A percentile compares a stretch with the other conserved stretches of the same genome.
Evolutionary conservation across 2,888 invertebrate species (phyloP).

Genomic region (Trileptium ribeirensis): DNA sequence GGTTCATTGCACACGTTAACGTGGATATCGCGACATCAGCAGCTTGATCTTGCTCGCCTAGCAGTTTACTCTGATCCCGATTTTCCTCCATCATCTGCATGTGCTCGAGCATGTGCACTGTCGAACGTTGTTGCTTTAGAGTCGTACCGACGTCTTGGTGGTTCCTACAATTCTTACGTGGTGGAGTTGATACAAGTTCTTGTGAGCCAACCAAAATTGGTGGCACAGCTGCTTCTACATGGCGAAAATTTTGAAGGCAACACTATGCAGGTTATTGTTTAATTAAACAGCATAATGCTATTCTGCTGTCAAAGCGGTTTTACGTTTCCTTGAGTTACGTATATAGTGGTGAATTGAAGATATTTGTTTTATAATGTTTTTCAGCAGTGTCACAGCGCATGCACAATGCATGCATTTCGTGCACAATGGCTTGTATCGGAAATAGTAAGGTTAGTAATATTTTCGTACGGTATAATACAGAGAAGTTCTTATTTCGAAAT

Average conservation of each 20-base stretch:
- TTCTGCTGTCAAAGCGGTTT: too few species aligned
- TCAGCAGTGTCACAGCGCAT: too few species aligned
- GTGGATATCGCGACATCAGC: conserved; percentile 80
- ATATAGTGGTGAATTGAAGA: too few species aligned
- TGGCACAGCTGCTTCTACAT: conserved; percentile 64
- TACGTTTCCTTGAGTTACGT: too few species aligned
- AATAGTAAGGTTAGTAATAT: too few species aligned
- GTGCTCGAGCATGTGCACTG: conserved; percentile 63
- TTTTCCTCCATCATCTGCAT: conserved; percentile 68
- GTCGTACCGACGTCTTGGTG: conserved; percentile 66
- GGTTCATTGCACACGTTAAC: conserved; percentile 56
- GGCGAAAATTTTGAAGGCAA: conserved; percentile 57
- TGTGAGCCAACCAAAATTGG: conserved; percentile 62
- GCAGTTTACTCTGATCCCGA: conserved; percentile 66
- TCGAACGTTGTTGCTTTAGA: conserved; percentile 66
- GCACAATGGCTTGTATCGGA: too few species aligned
- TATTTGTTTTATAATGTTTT: too few species aligned
- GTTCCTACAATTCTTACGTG: conserved; percentile 65
- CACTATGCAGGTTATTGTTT: conserved; percentile 42
- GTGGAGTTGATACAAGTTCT: conserved; percentile 63
- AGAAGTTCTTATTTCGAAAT: too few species aligned
- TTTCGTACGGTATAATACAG: too few species aligned
- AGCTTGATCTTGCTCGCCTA: conserved; percentile 69
- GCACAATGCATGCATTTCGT: too few species aligned
- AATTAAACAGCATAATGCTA: too few species aligned